Evolutionary conservation across 2,113 vertebrate genomes (phyloP), one percentile per base, ranked within the genome.

Genomic region (Ammodytes marinus): DNA sequence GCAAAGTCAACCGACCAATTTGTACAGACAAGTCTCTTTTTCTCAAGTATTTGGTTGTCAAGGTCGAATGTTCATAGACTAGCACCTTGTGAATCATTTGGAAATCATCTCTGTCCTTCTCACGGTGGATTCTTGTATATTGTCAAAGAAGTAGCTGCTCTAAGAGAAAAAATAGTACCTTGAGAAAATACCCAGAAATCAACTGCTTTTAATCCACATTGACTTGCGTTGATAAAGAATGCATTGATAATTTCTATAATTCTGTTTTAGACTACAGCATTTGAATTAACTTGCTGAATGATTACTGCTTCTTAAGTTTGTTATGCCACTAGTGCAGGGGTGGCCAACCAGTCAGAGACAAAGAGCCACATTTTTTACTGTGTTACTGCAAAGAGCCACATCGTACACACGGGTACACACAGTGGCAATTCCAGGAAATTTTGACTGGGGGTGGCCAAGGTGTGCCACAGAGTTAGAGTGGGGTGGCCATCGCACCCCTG

Each of bases 1-100:
- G 68, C 83, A 92, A 94, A 90, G 93, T 91, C 88, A 85, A 74
- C 45, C 17, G 57, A 60, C 66, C 77, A 86, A 81, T 88, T 87
- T 84, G 39, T 84, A 79, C 73, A 6, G 12, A 8, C 42, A 42
- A 7, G 4, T n/a, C 13, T 69, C 64, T 43, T 67, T 27, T 87
- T 67, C 58, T 83, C 39, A 42, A 70, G 60, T 42, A 39, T 83
- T 79, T 80, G 59, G 53, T 57, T 7, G 3, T 49, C 37, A 83
- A 77, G 73, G 53, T 75, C 69, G 47, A 63, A 45, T 1, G 3
- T n/a, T 71, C 3, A 71, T 2, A 72, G 79, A 76, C 65, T 76
- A 65, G 77, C 54, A 79, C 60, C 65, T 39, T 67, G 70, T 71
- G 67, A 72, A 57, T 86, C 67, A 45, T 76, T 85, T 68, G 54